Evolutionary conservation across 2,797 vertebrate species (phyloP).

Genomic region (Aythya fuligula): DNA sequence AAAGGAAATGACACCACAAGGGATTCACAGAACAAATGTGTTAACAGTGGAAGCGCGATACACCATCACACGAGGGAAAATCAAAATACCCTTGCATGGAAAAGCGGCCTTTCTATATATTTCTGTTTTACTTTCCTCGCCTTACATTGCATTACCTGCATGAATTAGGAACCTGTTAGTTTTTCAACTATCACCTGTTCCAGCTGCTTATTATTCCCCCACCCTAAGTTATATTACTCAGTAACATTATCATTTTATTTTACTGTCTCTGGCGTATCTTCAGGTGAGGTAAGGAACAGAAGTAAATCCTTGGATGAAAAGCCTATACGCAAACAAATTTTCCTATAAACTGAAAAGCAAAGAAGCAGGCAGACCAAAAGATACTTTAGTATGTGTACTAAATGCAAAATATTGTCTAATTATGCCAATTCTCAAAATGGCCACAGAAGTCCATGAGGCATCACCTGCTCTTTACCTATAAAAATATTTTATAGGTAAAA

Average conservation of each 20-base stretch:
- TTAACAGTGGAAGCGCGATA: background rate
- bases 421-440: background rate
- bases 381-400: background rate
- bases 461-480: background rate
- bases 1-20: conserved; percentile 13
- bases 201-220: background rate
- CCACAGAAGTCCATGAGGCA: background rate
- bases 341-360: background rate
- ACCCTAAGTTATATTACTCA: background rate
- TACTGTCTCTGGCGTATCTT: background rate
- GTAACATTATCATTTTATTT: background rate
- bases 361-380: background rate
- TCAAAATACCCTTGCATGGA: background rate
- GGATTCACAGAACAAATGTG: conserved; percentile 38
- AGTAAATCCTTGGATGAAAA: background rate
- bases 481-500: no score
- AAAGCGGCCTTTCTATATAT: background rate
- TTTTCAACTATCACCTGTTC: background rate
- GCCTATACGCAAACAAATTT: background rate
- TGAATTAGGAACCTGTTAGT: background rate
- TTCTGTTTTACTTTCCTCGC: background rate
- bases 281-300: background rate
- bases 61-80: background rate
- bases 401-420: background rate
- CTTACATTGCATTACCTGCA: conserved; percentile 19